A percentile compares a stretch with the other conserved stretches of the same genome.
phyloP scores from a whole-genome alignment of 1,140 invertebrate genomes.

The Lepidurus couesii region DNA sequence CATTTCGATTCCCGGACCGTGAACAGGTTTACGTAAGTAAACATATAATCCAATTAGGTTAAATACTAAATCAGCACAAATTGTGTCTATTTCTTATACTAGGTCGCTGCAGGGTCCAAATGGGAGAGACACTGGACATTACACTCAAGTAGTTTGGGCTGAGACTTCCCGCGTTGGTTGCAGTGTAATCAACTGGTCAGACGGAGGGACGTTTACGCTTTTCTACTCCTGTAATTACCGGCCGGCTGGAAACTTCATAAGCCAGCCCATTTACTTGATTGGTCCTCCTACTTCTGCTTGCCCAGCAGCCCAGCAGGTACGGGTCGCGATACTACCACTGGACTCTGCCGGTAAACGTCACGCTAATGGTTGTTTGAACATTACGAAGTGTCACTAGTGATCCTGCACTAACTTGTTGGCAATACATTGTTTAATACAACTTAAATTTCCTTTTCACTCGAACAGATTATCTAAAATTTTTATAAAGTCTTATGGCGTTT shows the following conservation, averaged over 20 bases:
- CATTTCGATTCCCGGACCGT: constrained; percentile 24
- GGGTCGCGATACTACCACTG: neutral
- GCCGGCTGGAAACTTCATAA: constrained; percentile 34
- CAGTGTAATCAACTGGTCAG: neutral
- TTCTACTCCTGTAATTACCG: constrained; percentile 39
- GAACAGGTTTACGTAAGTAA: constrained; percentile 15
- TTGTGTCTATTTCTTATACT: neutral
- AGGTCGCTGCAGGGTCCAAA: neutral
- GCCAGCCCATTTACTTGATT: constrained; percentile 32
- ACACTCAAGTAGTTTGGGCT: constrained; percentile 48
- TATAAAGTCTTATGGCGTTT: no score
- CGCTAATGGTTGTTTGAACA: neutral
- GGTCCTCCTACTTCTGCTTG: constrained; percentile 36
- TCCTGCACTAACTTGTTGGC: no score
- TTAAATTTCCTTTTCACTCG: no score
- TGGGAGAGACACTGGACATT: constrained; percentile 41
- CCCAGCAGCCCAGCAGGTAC: constrained; percentile 36
- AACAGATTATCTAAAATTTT: no score
- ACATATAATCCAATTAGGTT: neutral
- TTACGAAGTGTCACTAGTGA: no score
- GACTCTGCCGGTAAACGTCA: neutral
- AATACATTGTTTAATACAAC: no score
- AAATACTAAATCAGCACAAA: neutral
- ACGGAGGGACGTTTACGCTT: neutral
- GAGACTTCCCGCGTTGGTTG: constrained; percentile 45